phyloP scores from a whole-genome alignment of 2,888 invertebrate species.

The Agriotes lineatus region DNA sequence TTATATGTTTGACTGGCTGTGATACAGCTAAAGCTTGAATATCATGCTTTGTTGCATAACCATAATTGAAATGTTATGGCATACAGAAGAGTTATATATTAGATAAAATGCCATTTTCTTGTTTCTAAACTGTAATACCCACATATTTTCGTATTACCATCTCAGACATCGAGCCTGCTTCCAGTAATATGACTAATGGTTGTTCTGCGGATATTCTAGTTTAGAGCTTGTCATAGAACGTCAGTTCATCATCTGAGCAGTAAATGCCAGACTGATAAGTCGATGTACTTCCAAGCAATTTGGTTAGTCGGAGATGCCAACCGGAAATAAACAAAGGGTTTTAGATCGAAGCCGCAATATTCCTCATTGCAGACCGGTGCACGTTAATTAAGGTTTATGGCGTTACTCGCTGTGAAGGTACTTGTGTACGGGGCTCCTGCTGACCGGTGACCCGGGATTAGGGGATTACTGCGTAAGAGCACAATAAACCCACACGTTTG shows the following conservation, averaged over 20 bases:
- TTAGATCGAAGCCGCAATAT: slow-evolving; percentile 20
- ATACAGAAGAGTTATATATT: too few species aligned
- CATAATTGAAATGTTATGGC: too few species aligned
- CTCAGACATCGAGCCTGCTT: too few species aligned
- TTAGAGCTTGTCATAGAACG: background rate
- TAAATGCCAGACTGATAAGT: background rate
- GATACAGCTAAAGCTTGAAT: too few species aligned
- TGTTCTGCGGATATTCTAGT: background rate
- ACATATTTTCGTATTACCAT: too few species aligned
- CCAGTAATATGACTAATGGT: too few species aligned
- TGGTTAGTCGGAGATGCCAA: background rate
- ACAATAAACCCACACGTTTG: slow-evolving; percentile 42
- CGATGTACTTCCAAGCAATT: background rate
- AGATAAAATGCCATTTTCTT: too few species aligned
- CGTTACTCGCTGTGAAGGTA: slow-evolving; percentile 26
- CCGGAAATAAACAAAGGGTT: slow-evolving; percentile 8
- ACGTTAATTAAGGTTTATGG: slow-evolving; percentile 40
- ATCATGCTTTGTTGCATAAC: too few species aligned
- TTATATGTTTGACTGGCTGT: too few species aligned
- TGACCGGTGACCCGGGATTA: slow-evolving; percentile 39
- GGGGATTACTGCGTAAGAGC: slow-evolving; percentile 41
- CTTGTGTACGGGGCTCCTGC: slow-evolving; percentile 36
- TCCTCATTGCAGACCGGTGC: slow-evolving; percentile 16
- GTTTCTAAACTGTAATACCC: too few species aligned
- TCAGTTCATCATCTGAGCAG: slow-evolving; percentile 2